These are phyloP conservation scores for Acanthurus lineatus DNA, from an alignment of 2,797 vertebrate species.

Conservation along the genomic window DNA sequence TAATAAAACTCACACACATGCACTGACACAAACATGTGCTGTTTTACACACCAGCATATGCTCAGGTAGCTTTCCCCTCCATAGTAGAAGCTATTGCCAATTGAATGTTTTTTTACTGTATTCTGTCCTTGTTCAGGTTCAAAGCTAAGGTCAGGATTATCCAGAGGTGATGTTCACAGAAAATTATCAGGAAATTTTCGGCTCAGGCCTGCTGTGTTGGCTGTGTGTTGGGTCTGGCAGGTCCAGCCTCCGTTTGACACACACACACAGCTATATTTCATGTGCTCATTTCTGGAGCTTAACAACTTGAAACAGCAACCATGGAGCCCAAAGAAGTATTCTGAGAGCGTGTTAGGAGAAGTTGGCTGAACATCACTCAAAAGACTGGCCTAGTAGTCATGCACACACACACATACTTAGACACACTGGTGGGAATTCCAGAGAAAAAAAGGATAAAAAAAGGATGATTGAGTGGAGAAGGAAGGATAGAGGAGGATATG, in stretches of 20 bases:
- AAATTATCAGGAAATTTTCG: slow-evolving; percentile 27
- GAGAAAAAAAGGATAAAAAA: slow-evolving; percentile 29
- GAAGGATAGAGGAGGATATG: slow-evolving; percentile 45
- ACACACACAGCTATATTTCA: slow-evolving; percentile 56
- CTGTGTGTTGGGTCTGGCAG: slow-evolving; percentile 50
- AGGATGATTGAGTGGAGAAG: slow-evolving; percentile 47
- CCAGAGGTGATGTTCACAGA: slow-evolving; percentile 25
- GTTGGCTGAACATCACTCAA: slow-evolving; percentile 79
- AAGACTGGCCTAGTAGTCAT: slow-evolving; percentile 63
- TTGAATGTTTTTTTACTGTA: slow-evolving; percentile 1
- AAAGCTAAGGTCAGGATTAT: slow-evolving; percentile 3
- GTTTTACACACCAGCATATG: slow-evolving; percentile 49
- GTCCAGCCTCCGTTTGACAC: slow-evolving; percentile 18
- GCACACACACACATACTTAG: slow-evolving; percentile 25
- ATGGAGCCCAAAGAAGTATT: slow-evolving; percentile 56
- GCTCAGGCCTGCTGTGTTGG: slow-evolving; percentile 8
- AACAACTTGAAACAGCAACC: slow-evolving; percentile 63
- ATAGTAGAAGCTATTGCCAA: slow-evolving; percentile 28
- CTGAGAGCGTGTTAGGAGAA: slow-evolving; percentile 64
- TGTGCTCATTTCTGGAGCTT: slow-evolving; percentile 60
- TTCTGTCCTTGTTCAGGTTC: slow-evolving; percentile 5
- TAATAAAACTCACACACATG: slow-evolving; percentile 57
- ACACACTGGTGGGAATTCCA: slow-evolving; percentile 61
- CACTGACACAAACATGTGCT: slow-evolving; percentile 37
- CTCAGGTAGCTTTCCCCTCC: slow-evolving; percentile 54